Evolutionary conservation across 1,140 invertebrate species (phyloP), one percentile per base, ranked within the genome.

Genomic region (Drosophila willistoni): DNA sequence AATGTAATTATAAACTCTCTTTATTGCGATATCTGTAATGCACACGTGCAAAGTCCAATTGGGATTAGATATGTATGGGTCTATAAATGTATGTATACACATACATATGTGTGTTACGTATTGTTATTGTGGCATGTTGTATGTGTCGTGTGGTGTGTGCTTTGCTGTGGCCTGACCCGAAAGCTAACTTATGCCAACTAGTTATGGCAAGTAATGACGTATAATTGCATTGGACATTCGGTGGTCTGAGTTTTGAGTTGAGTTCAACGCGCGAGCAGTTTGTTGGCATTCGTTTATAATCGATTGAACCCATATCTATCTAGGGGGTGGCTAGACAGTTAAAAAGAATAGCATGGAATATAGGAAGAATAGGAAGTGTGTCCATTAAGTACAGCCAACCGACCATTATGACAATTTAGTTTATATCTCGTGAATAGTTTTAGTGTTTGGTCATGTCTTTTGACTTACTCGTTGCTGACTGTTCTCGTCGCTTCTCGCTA

Each of bases 1-100:
- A 85, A 86, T 73, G 75, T 73, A 86, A 85, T 81, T 85, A 85
- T 81, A 85, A 85, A 76, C 73, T 69, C 60, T 69, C 67, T 75
- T 75, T 73, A 54, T 59, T 47, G 39, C 71, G 19, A 62, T 68
- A 66, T 63, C 56, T 61, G 25, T 17, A 39, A 19, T 22, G 42
- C 47, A 36, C 25, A 41, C 63, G 63, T 65, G 44, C 47, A 65
- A 59, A 65, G 47, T 65, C 33, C 13, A 47, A 63, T 63, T 42
- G 39, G 41, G 60, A 63, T 63, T 63, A 63, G 60, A 29, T 63
- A 17, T n/a, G 39, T 29, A 9, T 47, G n/a, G 7, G 2, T 10
- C 0, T 51, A 51, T 22, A 12, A 17, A 51, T 10, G 10, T 51
- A 12, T 7, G 19, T 47, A 17, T 47, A 10, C 10, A 17, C 14